Evolutionary conservation across 2,797 vertebrate genomes (phyloP).

Genomic region (Falco columbarius): DNA sequence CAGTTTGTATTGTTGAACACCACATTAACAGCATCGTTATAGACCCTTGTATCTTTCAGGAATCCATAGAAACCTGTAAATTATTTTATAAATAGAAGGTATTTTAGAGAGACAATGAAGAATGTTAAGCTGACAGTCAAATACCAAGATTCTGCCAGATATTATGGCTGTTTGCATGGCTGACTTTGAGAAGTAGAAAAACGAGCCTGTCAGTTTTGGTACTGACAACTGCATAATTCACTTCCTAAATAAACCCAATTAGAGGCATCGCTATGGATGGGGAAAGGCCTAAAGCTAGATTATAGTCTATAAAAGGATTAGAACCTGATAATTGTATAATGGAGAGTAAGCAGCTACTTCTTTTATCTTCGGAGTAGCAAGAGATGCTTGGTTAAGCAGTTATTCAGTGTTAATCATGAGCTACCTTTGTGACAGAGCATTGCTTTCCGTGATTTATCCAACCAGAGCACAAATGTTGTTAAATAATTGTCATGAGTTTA

Average conservation of each 20-base stretch:
- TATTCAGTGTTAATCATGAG: conserved; percentile 52
- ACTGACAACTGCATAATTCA: conserved; percentile 61
- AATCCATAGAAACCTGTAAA: neutral
- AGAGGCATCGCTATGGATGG: conserved; percentile 33
- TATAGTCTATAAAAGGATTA: conserved; percentile 60
- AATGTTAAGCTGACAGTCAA: neutral
- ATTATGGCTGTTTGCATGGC: neutral
- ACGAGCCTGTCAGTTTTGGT: conserved; percentile 53
- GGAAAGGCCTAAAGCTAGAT: conserved; percentile 57
- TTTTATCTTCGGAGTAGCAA: conserved; percentile 4
- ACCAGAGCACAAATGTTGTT: conserved; percentile 8
- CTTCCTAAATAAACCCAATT: conserved; percentile 66
- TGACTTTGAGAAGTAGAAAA: conserved; percentile 43
- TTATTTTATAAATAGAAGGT: neutral
- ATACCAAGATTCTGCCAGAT: conserved; percentile 21
- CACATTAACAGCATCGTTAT: neutral
- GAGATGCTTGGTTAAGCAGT: conserved; percentile 49
- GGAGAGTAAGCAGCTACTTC: conserved; percentile 43
- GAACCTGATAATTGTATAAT: conserved; percentile 57
- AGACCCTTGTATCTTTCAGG: neutral
- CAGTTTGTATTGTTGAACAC: neutral
- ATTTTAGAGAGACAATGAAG: conserved; percentile 4
- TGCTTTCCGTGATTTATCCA: conserved; percentile 54
- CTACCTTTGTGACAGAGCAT: conserved; percentile 31
- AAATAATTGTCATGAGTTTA: conserved; percentile 42